Evolutionary conservation across 2,797 vertebrate species (phyloP), one percentile per base, ranked within the genome.

Genomic region (Manis javanica): DNA sequence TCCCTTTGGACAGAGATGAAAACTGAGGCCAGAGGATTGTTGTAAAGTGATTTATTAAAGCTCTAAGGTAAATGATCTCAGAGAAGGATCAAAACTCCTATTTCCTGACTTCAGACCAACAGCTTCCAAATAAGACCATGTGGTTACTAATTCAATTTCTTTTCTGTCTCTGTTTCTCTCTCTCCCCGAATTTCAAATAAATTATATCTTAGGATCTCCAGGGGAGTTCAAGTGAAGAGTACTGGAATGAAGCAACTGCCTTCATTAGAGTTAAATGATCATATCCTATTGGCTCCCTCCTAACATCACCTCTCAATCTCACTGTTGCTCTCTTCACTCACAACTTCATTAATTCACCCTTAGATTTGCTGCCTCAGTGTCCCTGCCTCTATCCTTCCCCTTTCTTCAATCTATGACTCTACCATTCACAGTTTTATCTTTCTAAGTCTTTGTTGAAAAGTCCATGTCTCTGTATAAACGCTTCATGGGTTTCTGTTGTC

Each of bases 61-160:
- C 57, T 94, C 34, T 69, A 97, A 37, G 83, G 39, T 83, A 89
- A 94, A 83, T 34, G 18, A 91, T 94, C 18, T 96, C 39, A 94
- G 77, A 92, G 77, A 59, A 85, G 71, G 57, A 87, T 39, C n/a
- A 79, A 71, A 83, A 69, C 15, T 61, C 39, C 6, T 3, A 88
- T 57, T 92, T 81, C 77, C 19, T 74, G 37, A 77, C 42, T 93
- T 39, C 14, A 89, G 66, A 82, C 6, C 39, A 84, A 83, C 12
- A 7, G 83, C 39, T 93, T 94, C 90, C 53, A 49, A 71, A 72
- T 34, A 59, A 63, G 59, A 77, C 3, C 39, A 74, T 4, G 46
- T 5, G 46, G 8, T 19, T 74, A 26, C 42, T 86, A 86, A 75
- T 92, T 90, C 49, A 61, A 1, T 79, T 78, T 13, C 53, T 12